Evolutionary conservation across 2,888 invertebrate species (phyloP).

Genomic region (Heliconius cydno): DNA sequence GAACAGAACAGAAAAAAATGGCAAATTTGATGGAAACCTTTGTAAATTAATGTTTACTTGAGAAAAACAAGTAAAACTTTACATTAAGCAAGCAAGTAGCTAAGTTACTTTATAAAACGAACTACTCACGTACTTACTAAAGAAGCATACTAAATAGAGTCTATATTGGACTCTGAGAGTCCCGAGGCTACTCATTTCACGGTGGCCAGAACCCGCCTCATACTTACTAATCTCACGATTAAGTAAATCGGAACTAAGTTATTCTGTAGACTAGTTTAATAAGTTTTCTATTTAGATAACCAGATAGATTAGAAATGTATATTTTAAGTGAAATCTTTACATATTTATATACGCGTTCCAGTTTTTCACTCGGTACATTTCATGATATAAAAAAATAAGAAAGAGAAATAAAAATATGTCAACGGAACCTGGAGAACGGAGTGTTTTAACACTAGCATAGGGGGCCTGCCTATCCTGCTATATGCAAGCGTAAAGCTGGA

Average conservation of each 20-base stretch:
- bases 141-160: slow-evolving; percentile 33
- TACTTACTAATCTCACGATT: slow-evolving; percentile 43
- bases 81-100: no score
- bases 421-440: background rate
- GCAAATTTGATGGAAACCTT: no score
- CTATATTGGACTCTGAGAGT: slow-evolving; percentile 36
- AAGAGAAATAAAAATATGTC: background rate
- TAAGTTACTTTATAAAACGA: background rate
- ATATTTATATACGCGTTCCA: background rate
- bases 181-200: slow-evolving; percentile 43
- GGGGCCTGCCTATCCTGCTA: background rate
- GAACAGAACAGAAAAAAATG: no score
- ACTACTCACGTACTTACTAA: slow-evolving; percentile 20
- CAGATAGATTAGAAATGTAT: background rate
- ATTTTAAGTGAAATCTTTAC: background rate
- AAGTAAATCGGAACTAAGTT: slow-evolving; percentile 40
- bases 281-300: slow-evolving; percentile 28
- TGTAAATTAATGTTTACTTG: background rate
- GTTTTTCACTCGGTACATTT: background rate
- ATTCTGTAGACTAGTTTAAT: slow-evolving; percentile 22
- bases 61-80: background rate
- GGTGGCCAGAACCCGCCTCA: slow-evolving; percentile 43
- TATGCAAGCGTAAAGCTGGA: background rate
- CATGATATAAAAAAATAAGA: background rate
- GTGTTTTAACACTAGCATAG: no score